Conservation (phyloP, 2,113 vertebrate genomes). For the Thryonomys swinderianus region DNA sequence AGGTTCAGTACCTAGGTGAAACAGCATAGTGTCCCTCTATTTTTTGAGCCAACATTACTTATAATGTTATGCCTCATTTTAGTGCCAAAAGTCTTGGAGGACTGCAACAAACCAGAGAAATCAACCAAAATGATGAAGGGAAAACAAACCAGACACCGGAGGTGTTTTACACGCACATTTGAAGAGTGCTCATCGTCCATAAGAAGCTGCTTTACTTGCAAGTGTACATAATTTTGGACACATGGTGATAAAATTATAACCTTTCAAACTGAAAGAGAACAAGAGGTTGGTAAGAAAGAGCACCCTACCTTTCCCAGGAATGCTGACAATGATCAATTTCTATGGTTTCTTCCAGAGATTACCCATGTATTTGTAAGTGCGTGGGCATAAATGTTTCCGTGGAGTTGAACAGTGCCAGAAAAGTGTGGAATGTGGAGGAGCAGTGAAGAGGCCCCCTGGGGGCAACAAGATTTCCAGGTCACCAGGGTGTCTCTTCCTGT, state of each 20-base stretch:
- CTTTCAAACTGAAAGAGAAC: not conserved
- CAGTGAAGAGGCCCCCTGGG: not conserved
- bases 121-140: not conserved
- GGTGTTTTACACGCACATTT: not conserved
- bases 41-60: not conserved
- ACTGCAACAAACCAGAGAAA: not conserved
- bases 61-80: not conserved
- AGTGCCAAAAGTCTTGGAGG: not conserved
- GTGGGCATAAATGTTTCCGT: not conserved
- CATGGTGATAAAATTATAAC: not conserved
- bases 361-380: not conserved
- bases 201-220: not conserved
- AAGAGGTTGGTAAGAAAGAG: not conserved
- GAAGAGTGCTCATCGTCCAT: not conserved
- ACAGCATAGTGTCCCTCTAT: not conserved
- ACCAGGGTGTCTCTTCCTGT: slow-evolving; percentile 25
- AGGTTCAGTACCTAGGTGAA: not conserved
- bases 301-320: not conserved
- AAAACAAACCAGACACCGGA: not conserved
- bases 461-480: slow-evolving; percentile 53
- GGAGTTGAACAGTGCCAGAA: not conserved
- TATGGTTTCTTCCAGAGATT: not conserved
- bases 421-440: not conserved
- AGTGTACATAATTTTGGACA: not conserved
- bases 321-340: not conserved